Base-by-base conservation (phyloP, 2,113 vertebrate species). In the human region DNA sequence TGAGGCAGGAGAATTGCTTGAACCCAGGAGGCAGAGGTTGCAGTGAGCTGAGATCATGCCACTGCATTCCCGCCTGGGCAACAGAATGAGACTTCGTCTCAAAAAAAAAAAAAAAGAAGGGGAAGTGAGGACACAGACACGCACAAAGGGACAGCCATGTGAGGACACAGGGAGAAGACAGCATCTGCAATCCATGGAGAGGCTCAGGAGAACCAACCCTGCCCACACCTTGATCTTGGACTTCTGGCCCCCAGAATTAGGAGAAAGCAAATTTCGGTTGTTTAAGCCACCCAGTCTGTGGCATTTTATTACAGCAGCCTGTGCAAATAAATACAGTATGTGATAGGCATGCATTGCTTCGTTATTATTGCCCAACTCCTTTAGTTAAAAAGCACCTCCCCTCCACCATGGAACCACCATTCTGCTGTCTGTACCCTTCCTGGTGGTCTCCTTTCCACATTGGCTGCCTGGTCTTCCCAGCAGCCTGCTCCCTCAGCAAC, bases 301-400 rank as follows among this genome's bases (percentile, higher is more conserved):
- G 43, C 14, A 45, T 25, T 76, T 75, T 61, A 45, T 32, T 2
- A 52, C 43, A 16, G 59, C 10, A 8, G 50, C 72, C 72, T 6
- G 1, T 50, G 13, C 27, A 0, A 1, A 50, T 27, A 6, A 6
- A 18, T 10, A 35, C 13, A 2, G 52, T 30, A 22, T 2, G 2
- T 0, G 25, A 59, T n/a, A 2, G 78, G 52, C 18, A 38, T 68
- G 3, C 2, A 6, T 12, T 18, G 17, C 93, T 70, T 45, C 30
- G 14, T 59, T 70, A 16, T 45, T 5, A 45, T 1, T 30, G 32
- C n/a, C 35, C 52, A 32, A 16, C 35, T 48, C 40, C 52, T 38
- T 40, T 30, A 35, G 52, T 22, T 40, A 23, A 32, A 66, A 81
- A 32, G 35, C 1, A 17, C 4, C 17, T 40, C 17, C 75, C 13